Evolutionary conservation across 2,797 vertebrate species (phyloP).

Genomic region (Arremon brunneinucha): DNA sequence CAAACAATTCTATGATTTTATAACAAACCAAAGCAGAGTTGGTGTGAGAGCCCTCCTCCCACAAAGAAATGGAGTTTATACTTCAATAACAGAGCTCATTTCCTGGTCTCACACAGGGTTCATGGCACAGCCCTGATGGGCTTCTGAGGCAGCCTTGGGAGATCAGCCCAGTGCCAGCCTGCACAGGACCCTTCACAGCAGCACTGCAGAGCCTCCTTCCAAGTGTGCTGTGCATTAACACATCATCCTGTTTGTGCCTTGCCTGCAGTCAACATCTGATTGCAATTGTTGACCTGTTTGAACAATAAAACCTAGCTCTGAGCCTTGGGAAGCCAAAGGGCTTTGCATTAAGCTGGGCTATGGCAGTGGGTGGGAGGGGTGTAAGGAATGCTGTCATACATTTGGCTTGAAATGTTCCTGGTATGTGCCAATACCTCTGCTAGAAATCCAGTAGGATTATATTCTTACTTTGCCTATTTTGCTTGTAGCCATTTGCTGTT

Average conservation of each 20-base stretch:
- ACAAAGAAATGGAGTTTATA: neutral
- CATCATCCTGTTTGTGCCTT: conserved; percentile 33
- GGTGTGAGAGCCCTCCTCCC: neutral
- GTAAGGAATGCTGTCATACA: conserved; percentile 33
- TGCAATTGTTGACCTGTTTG: conserved; percentile 60
- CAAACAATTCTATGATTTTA: neutral
- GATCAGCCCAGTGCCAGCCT: neutral
- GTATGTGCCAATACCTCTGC: conserved; percentile 45
- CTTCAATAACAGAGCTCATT: neutral
- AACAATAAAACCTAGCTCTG: conserved; percentile 44
- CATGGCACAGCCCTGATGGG: neutral
- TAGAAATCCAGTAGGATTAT: conserved; percentile 15
- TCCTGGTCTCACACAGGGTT: neutral
- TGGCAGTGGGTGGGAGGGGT: conserved; percentile 1
- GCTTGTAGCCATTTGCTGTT: neutral
- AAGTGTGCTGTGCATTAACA: conserved; percentile 45
- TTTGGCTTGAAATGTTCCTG: conserved; percentile 24
- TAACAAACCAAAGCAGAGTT: neutral
- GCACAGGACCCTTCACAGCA: neutral
- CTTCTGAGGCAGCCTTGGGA: neutral
- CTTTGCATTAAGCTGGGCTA: conserved; percentile 34
- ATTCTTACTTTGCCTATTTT: neutral
- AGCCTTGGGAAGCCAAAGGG: conserved; percentile 54
- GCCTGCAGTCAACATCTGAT: conserved; percentile 52
- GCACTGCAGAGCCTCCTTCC: neutral